These are phyloP conservation scores for Pachydiplax longipennis DNA, from an alignment of 2,888 invertebrate species.

Conservation along the genomic window DNA sequence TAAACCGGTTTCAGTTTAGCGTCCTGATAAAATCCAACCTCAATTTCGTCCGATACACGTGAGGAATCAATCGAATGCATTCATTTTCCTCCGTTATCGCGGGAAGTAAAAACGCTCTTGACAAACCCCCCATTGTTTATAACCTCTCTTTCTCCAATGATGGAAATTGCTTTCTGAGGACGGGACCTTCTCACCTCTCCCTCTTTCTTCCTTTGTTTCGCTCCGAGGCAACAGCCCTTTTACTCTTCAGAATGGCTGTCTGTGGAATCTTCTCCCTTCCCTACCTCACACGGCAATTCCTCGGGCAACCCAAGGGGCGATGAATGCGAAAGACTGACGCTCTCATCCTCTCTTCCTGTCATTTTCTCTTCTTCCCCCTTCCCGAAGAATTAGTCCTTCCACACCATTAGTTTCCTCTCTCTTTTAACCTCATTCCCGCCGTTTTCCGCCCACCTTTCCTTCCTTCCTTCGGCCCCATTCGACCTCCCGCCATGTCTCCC, in stretches of 20 bases:
- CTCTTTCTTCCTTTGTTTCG: not conserved
- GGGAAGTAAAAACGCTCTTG: not conserved
- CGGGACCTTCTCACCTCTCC: not conserved
- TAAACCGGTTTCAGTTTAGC: too few relatives aligned
- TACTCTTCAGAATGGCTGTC: not conserved
- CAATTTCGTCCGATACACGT: too few relatives aligned
- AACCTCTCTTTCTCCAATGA: not conserved
- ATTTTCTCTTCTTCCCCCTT: not conserved
- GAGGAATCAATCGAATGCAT: not conserved
- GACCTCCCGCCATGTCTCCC: too few relatives aligned
- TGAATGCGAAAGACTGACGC: not conserved
- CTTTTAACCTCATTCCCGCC: not conserved
- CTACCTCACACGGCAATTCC: not conserved
- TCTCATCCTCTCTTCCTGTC: not conserved
- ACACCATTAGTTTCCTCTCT: not conserved
- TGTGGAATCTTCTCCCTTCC: not conserved
- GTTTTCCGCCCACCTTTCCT: not conserved
- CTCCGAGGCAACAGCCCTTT: not conserved
- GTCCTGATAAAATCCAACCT: too few relatives aligned
- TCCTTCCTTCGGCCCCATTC: not conserved
- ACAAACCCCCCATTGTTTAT: not conserved
- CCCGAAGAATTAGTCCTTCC: constrained; percentile 17
- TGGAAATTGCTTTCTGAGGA: too few relatives aligned
- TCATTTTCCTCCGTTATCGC: not conserved
- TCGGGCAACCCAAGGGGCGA: not conserved